Conservation (phyloP, 2,888 invertebrate species). For the Pterostichus madidus region DNA sequence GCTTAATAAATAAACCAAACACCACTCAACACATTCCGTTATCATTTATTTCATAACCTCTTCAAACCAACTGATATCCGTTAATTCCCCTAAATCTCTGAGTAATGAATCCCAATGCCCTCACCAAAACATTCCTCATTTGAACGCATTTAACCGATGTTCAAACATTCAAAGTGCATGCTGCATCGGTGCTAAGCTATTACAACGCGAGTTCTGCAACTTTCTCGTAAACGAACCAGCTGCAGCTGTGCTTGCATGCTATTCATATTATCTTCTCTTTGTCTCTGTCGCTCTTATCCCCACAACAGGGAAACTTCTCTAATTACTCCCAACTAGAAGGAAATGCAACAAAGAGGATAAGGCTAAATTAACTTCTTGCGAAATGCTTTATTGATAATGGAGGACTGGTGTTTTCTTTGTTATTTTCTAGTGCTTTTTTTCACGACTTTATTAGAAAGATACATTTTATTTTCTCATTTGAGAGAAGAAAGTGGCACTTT, state of each 20-base stretch:
- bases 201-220: neutral
- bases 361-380: neutral
- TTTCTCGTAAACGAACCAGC: neutral
- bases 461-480: too few relatives aligned
- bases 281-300: neutral
- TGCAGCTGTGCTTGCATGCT: neutral
- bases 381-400: neutral
- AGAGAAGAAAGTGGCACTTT: too few relatives aligned
- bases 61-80: too few relatives aligned
- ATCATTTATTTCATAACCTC: too few relatives aligned
- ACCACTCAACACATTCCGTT: too few relatives aligned
- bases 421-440: neutral
- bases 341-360: conserved; percentile 6
- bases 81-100: too few relatives aligned
- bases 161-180: too few relatives aligned
- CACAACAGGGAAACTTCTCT: neutral
- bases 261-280: neutral
- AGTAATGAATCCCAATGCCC: too few relatives aligned
- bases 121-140: too few relatives aligned
- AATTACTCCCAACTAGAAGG: conserved; percentile 14
- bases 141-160: too few relatives aligned
- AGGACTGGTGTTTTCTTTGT: conserved; percentile 3
- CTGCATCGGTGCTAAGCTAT: too few relatives aligned
- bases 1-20: too few relatives aligned
- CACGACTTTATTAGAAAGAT: neutral